Evolutionary conservation across 2,797 vertebrate genomes (phyloP).

Genomic region (Coracias cyanogaster): DNA sequence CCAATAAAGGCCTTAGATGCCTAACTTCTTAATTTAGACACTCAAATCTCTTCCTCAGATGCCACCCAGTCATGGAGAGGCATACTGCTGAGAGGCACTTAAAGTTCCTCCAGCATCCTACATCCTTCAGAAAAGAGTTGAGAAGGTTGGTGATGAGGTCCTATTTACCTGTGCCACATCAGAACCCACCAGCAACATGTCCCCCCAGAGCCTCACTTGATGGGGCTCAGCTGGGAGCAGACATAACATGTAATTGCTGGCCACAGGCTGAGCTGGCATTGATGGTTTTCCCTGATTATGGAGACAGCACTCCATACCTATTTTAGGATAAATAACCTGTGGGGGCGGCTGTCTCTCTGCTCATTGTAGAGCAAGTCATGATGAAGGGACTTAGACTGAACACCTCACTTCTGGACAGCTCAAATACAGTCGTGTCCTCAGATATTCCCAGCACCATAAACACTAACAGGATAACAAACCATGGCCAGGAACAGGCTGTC

Average conservation of each 20-base stretch:
- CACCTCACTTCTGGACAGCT: neutral
- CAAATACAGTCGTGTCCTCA: neutral
- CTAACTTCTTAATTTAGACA: neutral
- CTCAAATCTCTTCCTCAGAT: neutral
- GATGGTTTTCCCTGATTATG: neutral
- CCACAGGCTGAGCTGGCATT: neutral
- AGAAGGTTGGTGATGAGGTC: neutral
- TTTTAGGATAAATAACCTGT: neutral
- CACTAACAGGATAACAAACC: neutral
- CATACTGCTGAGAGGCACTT: neutral
- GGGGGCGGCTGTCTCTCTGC: neutral
- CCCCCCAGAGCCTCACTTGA: neutral
- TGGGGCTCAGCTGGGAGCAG: neutral
- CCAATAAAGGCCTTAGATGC: neutral
- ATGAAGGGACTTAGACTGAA: neutral
- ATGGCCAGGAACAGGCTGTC: neutral
- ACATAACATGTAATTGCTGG: neutral
- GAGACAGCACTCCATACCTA: neutral
- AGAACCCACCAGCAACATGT: neutral
- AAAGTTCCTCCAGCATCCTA: neutral
- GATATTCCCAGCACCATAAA: neutral
- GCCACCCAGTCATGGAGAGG: fast-evolving
- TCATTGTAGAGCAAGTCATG: neutral
- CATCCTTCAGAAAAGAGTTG: neutral
- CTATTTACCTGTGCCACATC: neutral